phyloP scores from a whole-genome alignment of 2,797 vertebrate species.

The Acanthurus lineatus region DNA sequence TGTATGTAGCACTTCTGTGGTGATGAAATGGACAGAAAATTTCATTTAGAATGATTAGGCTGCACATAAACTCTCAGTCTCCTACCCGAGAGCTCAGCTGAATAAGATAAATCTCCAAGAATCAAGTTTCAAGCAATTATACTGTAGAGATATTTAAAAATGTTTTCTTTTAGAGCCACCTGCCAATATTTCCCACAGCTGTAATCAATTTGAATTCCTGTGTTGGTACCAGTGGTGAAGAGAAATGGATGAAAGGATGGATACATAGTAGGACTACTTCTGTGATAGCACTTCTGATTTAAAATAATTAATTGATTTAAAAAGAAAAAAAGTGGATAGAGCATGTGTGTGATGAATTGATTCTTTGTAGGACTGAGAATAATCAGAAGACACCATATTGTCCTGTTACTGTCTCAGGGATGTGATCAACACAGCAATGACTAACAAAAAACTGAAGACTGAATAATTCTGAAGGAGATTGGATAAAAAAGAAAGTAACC shows the following conservation, averaged over 20 bases:
- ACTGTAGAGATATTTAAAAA: background rate
- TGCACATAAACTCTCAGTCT: conserved; percentile 33
- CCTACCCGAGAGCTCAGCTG: conserved; percentile 9
- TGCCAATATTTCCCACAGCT: conserved; percentile 39
- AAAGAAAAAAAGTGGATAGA: conserved; percentile 18
- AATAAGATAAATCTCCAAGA: conserved; percentile 9
- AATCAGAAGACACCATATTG: conserved; percentile 30
- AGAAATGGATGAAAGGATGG: conserved; percentile 20
- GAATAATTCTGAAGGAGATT: background rate
- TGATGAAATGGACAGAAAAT: conserved; percentile 24
- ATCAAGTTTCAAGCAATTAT: conserved; percentile 17
- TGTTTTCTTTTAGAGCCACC: conserved; percentile 26
- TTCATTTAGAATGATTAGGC: background rate
- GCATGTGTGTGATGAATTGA: conserved; percentile 6
- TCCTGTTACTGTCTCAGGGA: conserved; percentile 74
- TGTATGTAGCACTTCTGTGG: conserved; percentile 32
- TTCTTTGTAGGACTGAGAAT: background rate
- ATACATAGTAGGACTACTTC: conserved; percentile 32
- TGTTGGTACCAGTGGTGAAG: conserved; percentile 36
- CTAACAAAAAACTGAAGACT: background rate
- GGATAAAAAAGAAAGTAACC: background rate
- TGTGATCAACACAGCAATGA: conserved; percentile 59
- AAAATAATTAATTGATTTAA: conserved; percentile 38
- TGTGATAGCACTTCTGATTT: conserved; percentile 68
- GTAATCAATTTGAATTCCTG: conserved; percentile 8